phyloP scores from a whole-genome alignment of 2,113 vertebrate species.

The Alligator mississippiensis region DNA sequence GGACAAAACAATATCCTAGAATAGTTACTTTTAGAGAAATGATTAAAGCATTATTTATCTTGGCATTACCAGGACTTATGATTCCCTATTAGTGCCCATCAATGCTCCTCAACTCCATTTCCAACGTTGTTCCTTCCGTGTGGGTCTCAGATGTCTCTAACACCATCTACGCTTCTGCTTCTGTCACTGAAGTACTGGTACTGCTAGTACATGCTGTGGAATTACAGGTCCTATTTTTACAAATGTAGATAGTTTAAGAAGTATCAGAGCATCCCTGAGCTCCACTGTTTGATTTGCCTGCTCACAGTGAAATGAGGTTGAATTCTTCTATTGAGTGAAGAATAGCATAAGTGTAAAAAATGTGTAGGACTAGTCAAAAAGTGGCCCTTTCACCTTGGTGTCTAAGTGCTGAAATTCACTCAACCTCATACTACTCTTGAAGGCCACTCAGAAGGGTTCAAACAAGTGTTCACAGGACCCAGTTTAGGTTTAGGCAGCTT shows the following conservation, averaged over 20 bases:
- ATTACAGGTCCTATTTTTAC: neutral
- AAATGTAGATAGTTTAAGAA: neutral
- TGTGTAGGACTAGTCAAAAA: neutral
- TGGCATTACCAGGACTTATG: neutral
- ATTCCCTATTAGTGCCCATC: neutral
- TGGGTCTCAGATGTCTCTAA: neutral
- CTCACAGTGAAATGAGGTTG: neutral
- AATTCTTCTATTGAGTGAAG: neutral
- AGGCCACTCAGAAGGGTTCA: neutral
- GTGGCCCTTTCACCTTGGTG: neutral
- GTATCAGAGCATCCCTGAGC: neutral
- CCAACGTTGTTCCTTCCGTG: neutral
- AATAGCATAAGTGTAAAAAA: neutral
- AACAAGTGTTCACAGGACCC: too few species aligned
- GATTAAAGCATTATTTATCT: neutral
- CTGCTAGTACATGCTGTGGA: fast-evolving
- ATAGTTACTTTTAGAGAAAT: conserved; percentile 12
- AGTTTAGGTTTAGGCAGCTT: too few species aligned
- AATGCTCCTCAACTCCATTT: neutral
- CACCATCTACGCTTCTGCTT: neutral
- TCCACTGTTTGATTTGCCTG: neutral
- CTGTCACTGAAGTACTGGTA: neutral
- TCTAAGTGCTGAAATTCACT: neutral
- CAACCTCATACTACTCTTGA: neutral
- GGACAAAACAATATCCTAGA: conserved; percentile 9